These are phyloP conservation scores for Rana temporaria DNA, from an alignment of 2,113 vertebrate genomes.

Conservation along the genomic window DNA sequence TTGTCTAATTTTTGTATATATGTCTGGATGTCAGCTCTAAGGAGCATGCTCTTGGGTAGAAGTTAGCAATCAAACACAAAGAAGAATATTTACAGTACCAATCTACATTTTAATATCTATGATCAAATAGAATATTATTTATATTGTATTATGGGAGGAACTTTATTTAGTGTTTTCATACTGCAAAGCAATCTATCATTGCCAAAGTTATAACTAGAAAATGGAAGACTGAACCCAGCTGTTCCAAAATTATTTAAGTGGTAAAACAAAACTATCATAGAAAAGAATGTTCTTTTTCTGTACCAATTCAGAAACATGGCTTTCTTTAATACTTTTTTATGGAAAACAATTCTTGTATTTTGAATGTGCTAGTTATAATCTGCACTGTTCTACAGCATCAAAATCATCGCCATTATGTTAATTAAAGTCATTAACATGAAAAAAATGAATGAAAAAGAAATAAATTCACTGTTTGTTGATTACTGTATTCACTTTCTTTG, in stretches of 20 bases:
- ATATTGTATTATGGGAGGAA: too few species aligned
- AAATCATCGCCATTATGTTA: slow-evolving; percentile 37
- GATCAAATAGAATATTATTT: too few species aligned
- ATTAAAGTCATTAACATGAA: slow-evolving; percentile 31
- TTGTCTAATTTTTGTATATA: too few species aligned
- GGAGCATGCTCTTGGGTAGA: too few species aligned
- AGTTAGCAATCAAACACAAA: too few species aligned
- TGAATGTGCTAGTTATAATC: background rate
- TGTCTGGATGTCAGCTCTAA: too few species aligned
- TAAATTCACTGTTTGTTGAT: slow-evolving; percentile 39
- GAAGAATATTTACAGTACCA: too few species aligned
- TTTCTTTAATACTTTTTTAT: slow-evolving; percentile 8
- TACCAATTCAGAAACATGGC: background rate
- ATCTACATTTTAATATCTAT: too few species aligned
- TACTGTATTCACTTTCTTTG: slow-evolving; percentile 39
- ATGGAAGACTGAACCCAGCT: slow-evolving; percentile 27
- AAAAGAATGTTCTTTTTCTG: background rate
- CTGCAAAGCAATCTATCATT: background rate
- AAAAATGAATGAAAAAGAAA: background rate
- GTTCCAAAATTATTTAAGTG: background rate
- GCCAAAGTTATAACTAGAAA: background rate
- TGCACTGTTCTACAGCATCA: background rate
- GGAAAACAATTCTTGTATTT: background rate
- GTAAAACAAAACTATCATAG: background rate
- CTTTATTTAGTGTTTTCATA: too few species aligned